phyloP scores from a whole-genome alignment of 2,113 vertebrate genomes.

The Cepphus grylle region DNA sequence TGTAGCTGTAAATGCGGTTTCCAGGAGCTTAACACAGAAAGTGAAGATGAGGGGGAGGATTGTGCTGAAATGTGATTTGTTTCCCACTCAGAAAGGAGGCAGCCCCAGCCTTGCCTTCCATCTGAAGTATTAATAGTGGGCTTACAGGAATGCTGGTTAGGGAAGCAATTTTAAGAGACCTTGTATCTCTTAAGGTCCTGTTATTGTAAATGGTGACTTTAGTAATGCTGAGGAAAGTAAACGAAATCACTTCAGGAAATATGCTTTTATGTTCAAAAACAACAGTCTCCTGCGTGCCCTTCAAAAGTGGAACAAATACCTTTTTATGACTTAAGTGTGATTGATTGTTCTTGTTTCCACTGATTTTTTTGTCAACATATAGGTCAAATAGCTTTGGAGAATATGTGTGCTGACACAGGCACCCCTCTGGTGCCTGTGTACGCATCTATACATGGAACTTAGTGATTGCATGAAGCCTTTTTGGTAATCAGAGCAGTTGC shows the following conservation, averaged over 20 bases:
- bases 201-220: neutral
- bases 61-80: neutral
- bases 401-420: neutral
- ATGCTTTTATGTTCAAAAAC: neutral
- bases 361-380: neutral
- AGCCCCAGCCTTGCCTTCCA: neutral
- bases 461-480: neutral
- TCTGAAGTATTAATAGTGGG: neutral
- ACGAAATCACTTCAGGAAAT: neutral
- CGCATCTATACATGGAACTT: neutral
- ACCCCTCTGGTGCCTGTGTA: too few relatives aligned
- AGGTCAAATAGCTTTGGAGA: neutral
- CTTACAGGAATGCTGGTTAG: neutral
- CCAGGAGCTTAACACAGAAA: neutral
- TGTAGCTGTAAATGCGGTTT: neutral
- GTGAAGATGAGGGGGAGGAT: neutral
- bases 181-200: neutral
- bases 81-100: neutral
- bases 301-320: neutral
- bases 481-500: neutral
- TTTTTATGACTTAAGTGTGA: neutral
- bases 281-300: neutral
- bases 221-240: constrained; percentile 14
- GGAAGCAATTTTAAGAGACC: neutral
- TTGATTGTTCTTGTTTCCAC: constrained; percentile 3